These are phyloP conservation scores for Anguilla rostrata DNA, from an alignment of 2,113 vertebrate genomes.

Conservation along the genomic window DNA sequence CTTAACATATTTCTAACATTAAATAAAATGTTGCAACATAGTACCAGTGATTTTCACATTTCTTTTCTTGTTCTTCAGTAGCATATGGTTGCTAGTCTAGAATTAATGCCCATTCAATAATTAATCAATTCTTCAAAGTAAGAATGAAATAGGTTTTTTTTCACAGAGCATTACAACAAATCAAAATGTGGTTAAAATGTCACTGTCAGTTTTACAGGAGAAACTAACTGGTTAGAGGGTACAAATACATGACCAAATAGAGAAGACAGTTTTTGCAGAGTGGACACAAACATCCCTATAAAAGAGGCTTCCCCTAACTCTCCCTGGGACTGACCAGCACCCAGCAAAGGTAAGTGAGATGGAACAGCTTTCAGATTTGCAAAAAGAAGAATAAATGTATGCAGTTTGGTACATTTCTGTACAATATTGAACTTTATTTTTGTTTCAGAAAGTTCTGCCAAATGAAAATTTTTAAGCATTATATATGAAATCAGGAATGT, in stretches of 20 bases:
- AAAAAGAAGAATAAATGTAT: not conserved
- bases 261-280: conserved; percentile 46
- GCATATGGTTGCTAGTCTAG: not conserved
- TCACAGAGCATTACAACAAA: too few species aligned
- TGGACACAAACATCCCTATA: conserved; percentile 54
- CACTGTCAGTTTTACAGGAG: not conserved
- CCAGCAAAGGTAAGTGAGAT: conserved; percentile 56
- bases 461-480: not conserved
- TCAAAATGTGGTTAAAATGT: not conserved
- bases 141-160: too few species aligned
- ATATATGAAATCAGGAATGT: not conserved
- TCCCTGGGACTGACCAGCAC: conserved; percentile 47
- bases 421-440: not conserved
- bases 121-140: too few species aligned
- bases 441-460: not conserved
- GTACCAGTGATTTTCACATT: too few species aligned
- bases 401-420: not conserved
- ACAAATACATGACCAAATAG: conserved; percentile 60
- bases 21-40: not conserved
- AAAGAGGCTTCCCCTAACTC: conserved; percentile 49
- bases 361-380: not conserved
- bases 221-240: conserved; percentile 48
- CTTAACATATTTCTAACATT: conserved; percentile 6
- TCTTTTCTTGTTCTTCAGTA: not conserved
- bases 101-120: not conserved